A percentile compares a stretch with the other conserved stretches of the same genome.
Conservation (phyloP, 2,113 vertebrate species). For the Coptodon bakossiorum region DNA sequence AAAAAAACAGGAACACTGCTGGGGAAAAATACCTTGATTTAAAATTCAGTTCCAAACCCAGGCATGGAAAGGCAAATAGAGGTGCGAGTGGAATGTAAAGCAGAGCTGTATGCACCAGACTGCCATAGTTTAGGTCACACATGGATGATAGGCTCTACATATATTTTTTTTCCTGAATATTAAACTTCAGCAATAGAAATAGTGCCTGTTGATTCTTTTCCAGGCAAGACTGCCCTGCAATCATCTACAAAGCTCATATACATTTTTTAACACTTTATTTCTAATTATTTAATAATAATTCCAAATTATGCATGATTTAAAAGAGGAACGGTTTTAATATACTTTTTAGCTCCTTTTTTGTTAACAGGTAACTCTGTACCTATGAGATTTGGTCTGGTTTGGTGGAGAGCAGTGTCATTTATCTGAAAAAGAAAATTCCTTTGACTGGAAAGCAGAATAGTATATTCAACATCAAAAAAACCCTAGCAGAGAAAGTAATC, state of each 20-base stretch:
- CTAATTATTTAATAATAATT: neutral
- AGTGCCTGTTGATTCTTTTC: neutral
- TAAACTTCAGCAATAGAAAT: conserved; percentile 9
- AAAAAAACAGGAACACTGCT: conserved; percentile 44
- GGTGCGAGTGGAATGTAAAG: conserved; percentile 62
- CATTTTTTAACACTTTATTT: neutral
- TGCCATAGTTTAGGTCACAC: conserved; percentile 43
- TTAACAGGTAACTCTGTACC: conserved; percentile 40
- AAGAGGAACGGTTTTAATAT: conserved; percentile 46
- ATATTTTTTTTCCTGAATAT: neutral
- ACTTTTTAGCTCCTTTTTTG: conserved; percentile 28
- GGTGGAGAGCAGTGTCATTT: conserved; percentile 1
- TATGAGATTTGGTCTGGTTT: conserved; percentile 31
- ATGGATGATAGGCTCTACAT: conserved; percentile 17
- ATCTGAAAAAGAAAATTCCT: conserved; percentile 2
- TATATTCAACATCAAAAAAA: conserved; percentile 27
- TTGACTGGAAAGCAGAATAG: conserved; percentile 1
- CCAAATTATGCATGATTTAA: conserved; percentile 1
- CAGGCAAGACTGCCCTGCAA: neutral
- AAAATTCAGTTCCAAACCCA: conserved; percentile 71
- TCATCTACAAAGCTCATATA: neutral
- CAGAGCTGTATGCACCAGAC: conserved; percentile 21
- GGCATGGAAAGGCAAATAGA: conserved; percentile 55
- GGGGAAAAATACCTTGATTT: conserved; percentile 70
- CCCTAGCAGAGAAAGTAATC: neutral